phyloP scores from a whole-genome alignment of 2,113 vertebrate species.

The Myiozetetes cayanensis region DNA sequence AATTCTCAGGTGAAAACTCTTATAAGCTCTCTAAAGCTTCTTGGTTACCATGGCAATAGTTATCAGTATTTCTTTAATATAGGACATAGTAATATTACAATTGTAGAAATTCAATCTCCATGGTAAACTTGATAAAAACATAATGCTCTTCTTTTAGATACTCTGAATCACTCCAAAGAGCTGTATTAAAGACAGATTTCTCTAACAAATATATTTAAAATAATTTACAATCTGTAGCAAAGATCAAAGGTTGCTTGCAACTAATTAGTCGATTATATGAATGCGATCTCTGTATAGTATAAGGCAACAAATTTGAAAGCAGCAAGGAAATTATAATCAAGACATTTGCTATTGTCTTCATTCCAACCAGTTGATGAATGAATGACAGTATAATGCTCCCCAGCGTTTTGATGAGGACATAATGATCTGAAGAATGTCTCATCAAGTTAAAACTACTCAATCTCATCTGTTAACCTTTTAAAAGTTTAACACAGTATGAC shows the following conservation, averaged over 20 bases:
- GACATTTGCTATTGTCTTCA: slow-evolving; percentile 20
- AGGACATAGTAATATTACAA: not conserved
- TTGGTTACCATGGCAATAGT: not conserved
- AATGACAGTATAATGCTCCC: slow-evolving; percentile 32
- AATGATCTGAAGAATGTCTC: slow-evolving; percentile 55
- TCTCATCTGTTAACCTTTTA: slow-evolving; percentile 25
- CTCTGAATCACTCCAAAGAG: not conserved
- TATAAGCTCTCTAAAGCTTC: not conserved
- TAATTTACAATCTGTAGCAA: not conserved
- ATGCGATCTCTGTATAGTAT: not conserved
- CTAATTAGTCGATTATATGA: not conserved
- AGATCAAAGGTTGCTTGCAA: not conserved
- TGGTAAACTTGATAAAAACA: not conserved
- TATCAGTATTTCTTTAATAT: not conserved
- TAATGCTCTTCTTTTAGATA: not conserved
- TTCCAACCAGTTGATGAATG: slow-evolving; percentile 17
- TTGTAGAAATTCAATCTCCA: not conserved
- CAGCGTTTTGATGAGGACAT: slow-evolving; percentile 29
- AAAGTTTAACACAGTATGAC: not conserved
- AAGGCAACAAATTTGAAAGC: not conserved
- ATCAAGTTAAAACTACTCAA: slow-evolving; percentile 23
- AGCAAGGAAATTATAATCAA: slow-evolving; percentile 16
- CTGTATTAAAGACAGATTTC: not conserved
- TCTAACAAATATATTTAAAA: not conserved
- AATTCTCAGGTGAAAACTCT: not conserved